A percentile compares a stretch with the other conserved stretches of the same genome.
phyloP scores from a whole-genome alignment of 2,888 invertebrate species.

The Cistogaster globosa region DNA sequence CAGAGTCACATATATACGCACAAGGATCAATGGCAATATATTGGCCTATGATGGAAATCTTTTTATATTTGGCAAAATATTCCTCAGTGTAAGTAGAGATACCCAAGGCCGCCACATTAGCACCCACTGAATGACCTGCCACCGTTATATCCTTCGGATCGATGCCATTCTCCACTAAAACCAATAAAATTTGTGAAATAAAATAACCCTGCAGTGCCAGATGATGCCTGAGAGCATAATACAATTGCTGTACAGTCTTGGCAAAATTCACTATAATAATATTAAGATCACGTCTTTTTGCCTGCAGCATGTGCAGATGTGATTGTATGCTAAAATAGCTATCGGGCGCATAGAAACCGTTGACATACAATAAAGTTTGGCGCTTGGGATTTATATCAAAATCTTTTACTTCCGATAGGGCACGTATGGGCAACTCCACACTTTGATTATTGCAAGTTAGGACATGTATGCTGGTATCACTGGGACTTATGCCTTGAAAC shows the following conservation, averaged over 20 bases:
- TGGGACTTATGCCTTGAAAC: slow-evolving; percentile 79
- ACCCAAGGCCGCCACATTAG: slow-evolving; percentile 80
- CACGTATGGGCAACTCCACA: slow-evolving; percentile 78
- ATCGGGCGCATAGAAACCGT: slow-evolving; percentile 77
- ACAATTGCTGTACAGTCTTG: slow-evolving; percentile 77
- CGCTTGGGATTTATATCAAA: slow-evolving; percentile 77
- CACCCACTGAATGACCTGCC: slow-evolving; percentile 80
- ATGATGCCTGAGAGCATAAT: slow-evolving; percentile 79
- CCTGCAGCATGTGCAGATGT: slow-evolving; percentile 77
- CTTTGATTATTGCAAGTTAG: slow-evolving; percentile 79
- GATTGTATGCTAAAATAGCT: slow-evolving; percentile 78
- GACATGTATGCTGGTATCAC: slow-evolving; percentile 77
- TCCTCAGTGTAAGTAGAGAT: slow-evolving; percentile 73
- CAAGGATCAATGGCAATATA: slow-evolving; percentile 79
- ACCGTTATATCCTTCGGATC: slow-evolving; percentile 75
- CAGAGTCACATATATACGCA: slow-evolving; percentile 77
- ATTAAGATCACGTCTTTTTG: slow-evolving; percentile 77
- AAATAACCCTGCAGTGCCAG: slow-evolving; percentile 77
- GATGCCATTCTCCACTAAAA: slow-evolving; percentile 74
- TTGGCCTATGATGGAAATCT: slow-evolving; percentile 73
- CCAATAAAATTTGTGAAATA: slow-evolving; percentile 75
- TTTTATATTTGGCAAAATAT: too few relatives aligned
- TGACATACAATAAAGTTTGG: slow-evolving; percentile 78
- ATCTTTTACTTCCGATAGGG: slow-evolving; percentile 78
- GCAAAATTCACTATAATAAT: slow-evolving; percentile 79